These are phyloP conservation scores for Theonella swinhoei DNA, from an alignment of 37 sponge, comb jelly and placozoan genomes.

Conservation along the genomic window DNA sequence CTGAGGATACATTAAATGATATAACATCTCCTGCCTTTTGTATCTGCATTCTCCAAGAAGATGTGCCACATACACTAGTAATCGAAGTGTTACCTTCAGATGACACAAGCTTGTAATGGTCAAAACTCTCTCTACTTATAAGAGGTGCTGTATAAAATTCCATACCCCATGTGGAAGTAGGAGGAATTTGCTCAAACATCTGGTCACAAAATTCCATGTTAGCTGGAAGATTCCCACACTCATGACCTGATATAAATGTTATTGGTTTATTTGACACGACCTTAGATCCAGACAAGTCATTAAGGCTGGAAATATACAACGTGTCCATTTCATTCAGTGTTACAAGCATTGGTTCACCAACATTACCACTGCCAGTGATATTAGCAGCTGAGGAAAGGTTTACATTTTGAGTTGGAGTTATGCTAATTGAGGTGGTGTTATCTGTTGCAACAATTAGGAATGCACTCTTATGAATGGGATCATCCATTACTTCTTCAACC, in stretches of 20 bases:
- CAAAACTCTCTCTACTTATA: background rate
- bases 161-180: slow-evolving; percentile 57
- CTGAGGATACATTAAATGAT: background rate
- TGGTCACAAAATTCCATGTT: slow-evolving; percentile 42
- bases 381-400: background rate
- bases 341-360: background rate
- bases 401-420: slow-evolving; percentile 43
- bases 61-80: background rate
- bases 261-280: slow-evolving; percentile 49
- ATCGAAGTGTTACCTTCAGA: slow-evolving; percentile 30
- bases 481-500: background rate
- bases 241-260: slow-evolving; percentile 41
- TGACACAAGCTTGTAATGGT: slow-evolving; percentile 32
- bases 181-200: slow-evolving; percentile 48
- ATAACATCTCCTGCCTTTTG: slow-evolving; percentile 4
- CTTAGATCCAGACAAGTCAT: slow-evolving; percentile 42
- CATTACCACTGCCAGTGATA: background rate
- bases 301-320: slow-evolving; percentile 21
- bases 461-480: slow-evolving; percentile 15
- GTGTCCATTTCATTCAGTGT: slow-evolving; percentile 17
- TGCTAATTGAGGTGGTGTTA: background rate
- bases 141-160: slow-evolving; percentile 30
- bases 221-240: slow-evolving; percentile 47
- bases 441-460: slow-evolving; percentile 32
- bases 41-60: background rate